These are phyloP conservation scores for Diplosoma virens DNA, from an alignment of 23 tunicate genomes.

Conservation along the genomic window DNA sequence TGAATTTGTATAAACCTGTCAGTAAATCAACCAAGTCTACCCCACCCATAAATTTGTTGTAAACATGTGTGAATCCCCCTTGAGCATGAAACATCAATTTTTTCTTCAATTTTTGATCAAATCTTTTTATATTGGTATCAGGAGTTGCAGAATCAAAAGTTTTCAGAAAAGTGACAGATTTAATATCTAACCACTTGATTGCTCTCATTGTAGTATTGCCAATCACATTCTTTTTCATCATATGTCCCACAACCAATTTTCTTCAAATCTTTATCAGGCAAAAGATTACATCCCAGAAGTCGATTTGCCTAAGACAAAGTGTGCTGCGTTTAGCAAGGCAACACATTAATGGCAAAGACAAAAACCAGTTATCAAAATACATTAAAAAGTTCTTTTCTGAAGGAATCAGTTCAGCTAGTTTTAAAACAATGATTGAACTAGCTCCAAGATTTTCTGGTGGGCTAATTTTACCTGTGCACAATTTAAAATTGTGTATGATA, in stretches of 20 bases:
- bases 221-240: not conserved
- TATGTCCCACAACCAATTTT: not conserved
- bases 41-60: not conserved
- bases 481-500: not conserved
- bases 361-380: not conserved
- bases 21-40: not conserved
- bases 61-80: not conserved
- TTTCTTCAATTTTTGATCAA: not conserved
- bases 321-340: not conserved
- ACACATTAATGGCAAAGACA: not conserved
- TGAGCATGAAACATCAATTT: not conserved
- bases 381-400: not conserved
- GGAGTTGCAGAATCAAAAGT: not conserved
- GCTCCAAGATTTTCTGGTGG: not conserved
- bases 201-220: not conserved
- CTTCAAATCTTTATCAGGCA: too few species aligned
- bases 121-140: not conserved
- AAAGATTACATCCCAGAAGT: not conserved
- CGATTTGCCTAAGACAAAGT: not conserved
- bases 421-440: not conserved
- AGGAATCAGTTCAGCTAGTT: not conserved
- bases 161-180: not conserved
- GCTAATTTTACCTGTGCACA: not conserved
- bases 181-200: not conserved
- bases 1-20: not conserved